Base-by-base conservation (phyloP, 2,888 invertebrate genomes). In the Melanophora roralis region DNA sequence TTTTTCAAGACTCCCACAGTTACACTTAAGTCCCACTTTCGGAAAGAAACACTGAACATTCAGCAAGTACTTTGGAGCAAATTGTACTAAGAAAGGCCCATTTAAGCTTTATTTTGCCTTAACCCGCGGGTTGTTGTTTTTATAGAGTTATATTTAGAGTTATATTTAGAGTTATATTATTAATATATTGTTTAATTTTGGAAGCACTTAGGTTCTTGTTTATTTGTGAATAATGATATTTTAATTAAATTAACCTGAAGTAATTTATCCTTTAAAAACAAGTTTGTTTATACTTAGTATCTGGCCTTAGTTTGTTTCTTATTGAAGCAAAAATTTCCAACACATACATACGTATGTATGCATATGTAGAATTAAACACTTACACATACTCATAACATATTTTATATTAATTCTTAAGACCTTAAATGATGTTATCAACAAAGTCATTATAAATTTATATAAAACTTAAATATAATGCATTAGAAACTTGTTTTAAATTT, bases 211-310 rank as follows among this genome's bases (percentile, higher is more conserved):
- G n/a, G n/a, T n/a, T 27, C 12, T 49, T 64, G 55, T 53, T 67
- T 53, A 36, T 64, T 72, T 75, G 60, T 71, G 51, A 75, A 67
- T 72, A 72, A 75, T 62, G 55, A 45, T 62, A 57, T 55, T 65
- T 72, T 75, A 72, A 80, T 80, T 75, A 75, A 71, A 71, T 60
- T 55, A 75, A 62, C 47, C 49, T 27, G 43, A 67, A 75, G 60
- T 62, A 55, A n/a, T 55, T 71, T 75, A 75, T 67, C 75, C 47
- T 67, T 45, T 55, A 43, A 34, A 27, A 47, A 6, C 16, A 62
- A 47, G 21, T 53, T 62, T 77, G 65, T 16, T 72, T 72, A 67
- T 45, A 32, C 47, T 67, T 14, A 49, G 1, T 19, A 68, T 75
- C 68, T 53, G 11, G 53, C 21, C 51, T 45, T 45, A 43, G 36